A percentile compares a stretch with the other conserved stretches of the same genome.
phyloP scores from a whole-genome alignment of 2,888 invertebrate genomes.

The Arrhopalites spinosus region DNA sequence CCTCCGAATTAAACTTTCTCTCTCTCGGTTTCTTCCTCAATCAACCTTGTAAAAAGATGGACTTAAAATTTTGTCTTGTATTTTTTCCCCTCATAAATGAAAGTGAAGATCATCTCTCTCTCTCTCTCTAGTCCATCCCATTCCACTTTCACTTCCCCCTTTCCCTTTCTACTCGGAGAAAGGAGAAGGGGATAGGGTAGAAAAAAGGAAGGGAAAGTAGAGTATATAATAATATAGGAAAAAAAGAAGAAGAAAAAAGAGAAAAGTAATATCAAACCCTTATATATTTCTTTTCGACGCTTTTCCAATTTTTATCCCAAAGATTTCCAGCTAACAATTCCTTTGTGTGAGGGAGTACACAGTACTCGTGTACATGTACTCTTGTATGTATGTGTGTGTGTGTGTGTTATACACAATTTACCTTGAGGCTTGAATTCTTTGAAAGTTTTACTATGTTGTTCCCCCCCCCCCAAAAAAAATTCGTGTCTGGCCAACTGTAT shows the following conservation, averaged over 20 bases:
- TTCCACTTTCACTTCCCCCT: background rate
- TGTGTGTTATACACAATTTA: constrained; percentile 25
- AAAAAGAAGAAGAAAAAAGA: too few species aligned
- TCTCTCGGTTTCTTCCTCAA: constrained; percentile 10
- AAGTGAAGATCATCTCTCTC: constrained; percentile 13
- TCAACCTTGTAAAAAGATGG: background rate
- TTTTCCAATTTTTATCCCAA: constrained; percentile 10
- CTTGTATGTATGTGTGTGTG: too few species aligned
- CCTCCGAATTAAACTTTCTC: constrained; percentile 20
- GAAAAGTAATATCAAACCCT: background rate
- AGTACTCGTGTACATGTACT: too few species aligned
- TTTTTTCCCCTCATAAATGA: background rate
- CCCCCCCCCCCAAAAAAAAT: background rate
- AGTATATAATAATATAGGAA: too few species aligned
- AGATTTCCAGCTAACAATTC: constrained; percentile 15
- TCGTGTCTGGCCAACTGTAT: constrained; percentile 22
- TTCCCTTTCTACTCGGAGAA: background rate
- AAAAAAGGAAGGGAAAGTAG: too few species aligned
- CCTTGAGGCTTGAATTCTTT: constrained; percentile 33
- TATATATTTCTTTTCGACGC: constrained; percentile 17
- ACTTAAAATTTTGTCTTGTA: background rate
- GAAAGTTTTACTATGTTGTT: constrained; percentile 26
- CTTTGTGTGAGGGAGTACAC: constrained; percentile 5
- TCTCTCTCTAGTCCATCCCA: background rate
- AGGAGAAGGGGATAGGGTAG: too few species aligned